phyloP scores from a whole-genome alignment of 2,888 invertebrate genomes.

The Heliconius ismenius region DNA sequence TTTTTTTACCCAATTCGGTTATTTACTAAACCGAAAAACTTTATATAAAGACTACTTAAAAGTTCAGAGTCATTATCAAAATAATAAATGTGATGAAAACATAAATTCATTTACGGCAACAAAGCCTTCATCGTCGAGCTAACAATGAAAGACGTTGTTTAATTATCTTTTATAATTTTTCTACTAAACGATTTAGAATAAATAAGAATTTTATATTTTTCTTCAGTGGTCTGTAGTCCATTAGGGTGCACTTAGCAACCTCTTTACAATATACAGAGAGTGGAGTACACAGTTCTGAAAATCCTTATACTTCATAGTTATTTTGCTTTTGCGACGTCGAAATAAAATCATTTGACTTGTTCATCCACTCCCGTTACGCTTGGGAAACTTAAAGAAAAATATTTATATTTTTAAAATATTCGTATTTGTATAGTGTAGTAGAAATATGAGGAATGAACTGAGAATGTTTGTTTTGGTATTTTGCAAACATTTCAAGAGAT shows the following conservation, averaged over 20 bases:
- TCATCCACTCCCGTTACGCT: conserved; percentile 6
- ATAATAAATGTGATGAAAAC: conserved; percentile 45
- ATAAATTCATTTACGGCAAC: conserved; percentile 70
- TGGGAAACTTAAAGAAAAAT: conserved; percentile 11
- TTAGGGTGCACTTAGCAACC: conserved; percentile 63
- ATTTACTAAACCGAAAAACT: neutral
- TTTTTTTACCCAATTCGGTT: neutral
- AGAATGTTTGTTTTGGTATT: neutral
- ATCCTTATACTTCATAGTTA: conserved; percentile 21
- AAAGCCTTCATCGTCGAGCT: conserved; percentile 65
- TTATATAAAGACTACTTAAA: conserved; percentile 30
- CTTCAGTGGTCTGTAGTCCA: conserved; percentile 59
- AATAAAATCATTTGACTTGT: conserved; percentile 21
- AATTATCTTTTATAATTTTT: conserved; percentile 80
- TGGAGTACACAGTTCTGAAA: conserved; percentile 24
- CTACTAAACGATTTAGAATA: conserved; percentile 65
- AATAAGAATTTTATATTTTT: conserved; percentile 66
- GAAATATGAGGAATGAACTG: conserved; percentile 2
- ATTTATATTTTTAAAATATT: conserved; percentile 19
- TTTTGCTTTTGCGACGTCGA: conserved; percentile 14
- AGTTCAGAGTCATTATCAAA: conserved; percentile 40
- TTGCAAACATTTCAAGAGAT: neutral
- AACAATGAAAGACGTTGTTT: conserved; percentile 78
- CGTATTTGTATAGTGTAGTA: neutral
- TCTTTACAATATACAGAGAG: conserved; percentile 49